Conservation (phyloP, 2,113 vertebrate genomes). For the Trogon melanurus region DNA sequence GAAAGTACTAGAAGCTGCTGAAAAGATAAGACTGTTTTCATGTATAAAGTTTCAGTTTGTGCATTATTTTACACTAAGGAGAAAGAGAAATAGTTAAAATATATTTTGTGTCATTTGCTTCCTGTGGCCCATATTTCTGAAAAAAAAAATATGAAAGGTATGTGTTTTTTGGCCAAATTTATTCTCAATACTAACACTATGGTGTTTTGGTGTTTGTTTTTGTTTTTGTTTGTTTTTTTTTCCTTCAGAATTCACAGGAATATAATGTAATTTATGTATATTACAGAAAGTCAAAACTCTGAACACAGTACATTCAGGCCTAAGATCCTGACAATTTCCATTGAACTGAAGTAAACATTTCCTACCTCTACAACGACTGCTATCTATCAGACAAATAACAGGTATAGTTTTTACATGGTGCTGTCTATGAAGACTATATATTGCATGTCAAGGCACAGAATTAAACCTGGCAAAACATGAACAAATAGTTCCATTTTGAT, state of each 20-base stretch:
- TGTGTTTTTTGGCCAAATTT: neutral
- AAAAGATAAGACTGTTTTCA: neutral
- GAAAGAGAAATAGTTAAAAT: neutral
- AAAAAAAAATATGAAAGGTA: neutral
- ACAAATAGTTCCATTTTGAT: neutral
- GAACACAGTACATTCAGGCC: neutral
- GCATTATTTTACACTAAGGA: neutral
- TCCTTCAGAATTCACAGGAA: neutral
- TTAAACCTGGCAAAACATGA: neutral
- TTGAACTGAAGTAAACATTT: neutral
- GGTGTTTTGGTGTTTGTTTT: no score
- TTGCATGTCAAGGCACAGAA: neutral
- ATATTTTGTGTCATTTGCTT: neutral
- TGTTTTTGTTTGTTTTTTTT: neutral
- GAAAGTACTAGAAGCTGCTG: neutral
- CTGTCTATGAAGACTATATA: neutral
- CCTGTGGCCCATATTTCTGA: neutral
- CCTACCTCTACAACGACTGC: neutral
- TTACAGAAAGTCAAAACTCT: neutral
- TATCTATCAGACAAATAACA: neutral
- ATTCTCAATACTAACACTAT: neutral
- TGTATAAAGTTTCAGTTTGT: neutral
- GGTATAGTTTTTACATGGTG: neutral
- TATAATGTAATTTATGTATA: neutral
- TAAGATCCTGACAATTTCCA: neutral